A percentile compares a stretch with the other conserved stretches of the same genome.
These are phyloP conservation scores for Busseola fusca DNA, from an alignment of 2,888 invertebrate genomes.

Conservation along the genomic window DNA sequence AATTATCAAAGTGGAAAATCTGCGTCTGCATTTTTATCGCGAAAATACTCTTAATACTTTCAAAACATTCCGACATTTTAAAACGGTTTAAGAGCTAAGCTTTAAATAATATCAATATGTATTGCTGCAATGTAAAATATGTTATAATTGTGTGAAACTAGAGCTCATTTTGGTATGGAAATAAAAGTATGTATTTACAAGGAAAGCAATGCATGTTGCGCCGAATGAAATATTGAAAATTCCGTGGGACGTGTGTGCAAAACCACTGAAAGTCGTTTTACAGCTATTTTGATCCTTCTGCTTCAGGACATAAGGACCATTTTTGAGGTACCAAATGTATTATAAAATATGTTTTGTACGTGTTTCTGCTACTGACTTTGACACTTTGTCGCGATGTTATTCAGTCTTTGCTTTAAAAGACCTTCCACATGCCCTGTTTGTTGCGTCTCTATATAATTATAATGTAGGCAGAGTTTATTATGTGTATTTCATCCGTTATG, in stretches of 20 bases:
- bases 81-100: slow-evolving; percentile 52
- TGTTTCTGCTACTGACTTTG: slow-evolving; percentile 72
- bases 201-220: slow-evolving; percentile 70
- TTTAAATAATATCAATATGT: slow-evolving; percentile 47
- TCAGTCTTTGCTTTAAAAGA: slow-evolving; percentile 63
- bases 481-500: not conserved
- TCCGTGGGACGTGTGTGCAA: slow-evolving; percentile 67
- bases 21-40: slow-evolving; percentile 54
- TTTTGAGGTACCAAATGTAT: slow-evolving; percentile 42
- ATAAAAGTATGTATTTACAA: slow-evolving; percentile 57
- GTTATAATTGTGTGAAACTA: slow-evolving; percentile 28
- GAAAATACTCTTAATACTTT: slow-evolving; percentile 52
- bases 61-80: slow-evolving; percentile 46
- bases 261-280: slow-evolving; percentile 52
- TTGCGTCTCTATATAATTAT: not conserved
- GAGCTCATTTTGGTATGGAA: slow-evolving; percentile 48
- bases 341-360: slow-evolving; percentile 55
- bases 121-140: slow-evolving; percentile 26
- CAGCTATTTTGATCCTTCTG: slow-evolving; percentile 42
- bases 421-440: slow-evolving; percentile 38
- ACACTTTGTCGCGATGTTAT: slow-evolving; percentile 77
- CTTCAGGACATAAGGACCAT: slow-evolving; percentile 37
- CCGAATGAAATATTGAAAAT: slow-evolving; percentile 78
- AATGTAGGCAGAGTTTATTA: not conserved
- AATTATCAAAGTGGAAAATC: slow-evolving; percentile 58